phyloP scores from a whole-genome alignment of 2,888 invertebrate species.

The Spilosoma lubricipeda region DNA sequence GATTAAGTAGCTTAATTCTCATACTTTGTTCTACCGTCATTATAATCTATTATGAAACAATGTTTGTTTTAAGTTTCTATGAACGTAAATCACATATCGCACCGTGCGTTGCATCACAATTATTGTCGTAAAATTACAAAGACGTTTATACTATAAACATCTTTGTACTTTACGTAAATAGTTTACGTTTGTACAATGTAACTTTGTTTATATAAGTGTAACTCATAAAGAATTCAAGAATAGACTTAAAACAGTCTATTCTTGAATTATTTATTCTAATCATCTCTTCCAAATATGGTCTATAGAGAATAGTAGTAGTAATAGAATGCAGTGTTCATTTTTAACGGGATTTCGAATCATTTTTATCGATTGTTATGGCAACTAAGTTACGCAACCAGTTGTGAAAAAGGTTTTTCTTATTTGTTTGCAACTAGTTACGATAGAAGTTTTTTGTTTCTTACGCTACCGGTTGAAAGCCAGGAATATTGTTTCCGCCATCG shows the following conservation, averaged over 20 bases:
- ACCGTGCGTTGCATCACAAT: constrained; percentile 10
- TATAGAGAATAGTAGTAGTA: too few species aligned
- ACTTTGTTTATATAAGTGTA: not conserved
- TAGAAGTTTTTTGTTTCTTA: not conserved
- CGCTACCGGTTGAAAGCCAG: not conserved
- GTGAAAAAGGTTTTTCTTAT: not conserved
- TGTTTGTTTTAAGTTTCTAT: constrained; percentile 43
- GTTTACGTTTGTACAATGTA: not conserved
- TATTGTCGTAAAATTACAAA: constrained; percentile 6
- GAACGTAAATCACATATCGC: constrained; percentile 24
- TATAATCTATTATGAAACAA: constrained; percentile 44
- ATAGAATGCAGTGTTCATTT: not conserved
- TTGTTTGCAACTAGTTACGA: not conserved
- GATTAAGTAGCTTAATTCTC: constrained; percentile 44
- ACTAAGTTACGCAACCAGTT: not conserved
- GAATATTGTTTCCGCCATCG: not conserved
- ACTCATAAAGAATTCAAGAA: too few species aligned
- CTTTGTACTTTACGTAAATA: too few species aligned
- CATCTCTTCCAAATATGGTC: too few species aligned
- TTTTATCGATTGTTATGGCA: not conserved
- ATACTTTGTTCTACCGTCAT: constrained; percentile 36
- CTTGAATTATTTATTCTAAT: not conserved
- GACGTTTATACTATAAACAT: not conserved
- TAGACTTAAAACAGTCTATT: not conserved
- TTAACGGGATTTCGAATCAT: not conserved